These are phyloP conservation scores for Actinia tenebrosa DNA, from an alignment of 64 coral and sea anemone species.

Conservation along the genomic window DNA sequence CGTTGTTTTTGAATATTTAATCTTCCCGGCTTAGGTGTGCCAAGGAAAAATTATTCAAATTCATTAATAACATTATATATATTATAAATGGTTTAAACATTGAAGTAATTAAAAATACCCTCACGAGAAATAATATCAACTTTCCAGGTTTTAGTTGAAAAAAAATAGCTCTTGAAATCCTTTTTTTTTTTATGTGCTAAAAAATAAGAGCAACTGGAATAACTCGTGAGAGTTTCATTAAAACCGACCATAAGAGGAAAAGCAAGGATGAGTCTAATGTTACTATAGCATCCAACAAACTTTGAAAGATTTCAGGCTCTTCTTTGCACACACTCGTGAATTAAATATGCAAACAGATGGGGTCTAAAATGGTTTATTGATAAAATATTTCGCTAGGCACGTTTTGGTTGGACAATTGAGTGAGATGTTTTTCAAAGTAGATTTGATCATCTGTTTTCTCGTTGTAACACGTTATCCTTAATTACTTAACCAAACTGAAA, in stretches of 20 bases:
- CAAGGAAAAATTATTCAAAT: background rate
- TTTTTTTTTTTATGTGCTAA: too few relatives aligned
- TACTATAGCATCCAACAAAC: background rate
- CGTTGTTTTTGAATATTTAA: constrained; percentile 1
- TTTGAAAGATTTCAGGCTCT: background rate
- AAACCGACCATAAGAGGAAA: background rate
- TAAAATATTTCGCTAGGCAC: background rate
- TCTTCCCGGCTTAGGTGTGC: background rate
- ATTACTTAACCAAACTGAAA: background rate
- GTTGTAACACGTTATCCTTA: background rate
- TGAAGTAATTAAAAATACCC: background rate
- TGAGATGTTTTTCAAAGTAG: background rate
- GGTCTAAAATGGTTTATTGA: background rate
- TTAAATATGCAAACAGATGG: background rate
- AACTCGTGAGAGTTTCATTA: too few relatives aligned
- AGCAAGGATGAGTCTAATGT: background rate
- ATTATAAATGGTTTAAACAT: background rate
- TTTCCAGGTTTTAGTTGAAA: too few relatives aligned
- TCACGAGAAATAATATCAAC: background rate
- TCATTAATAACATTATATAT: background rate
- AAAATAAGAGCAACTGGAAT: too few relatives aligned
- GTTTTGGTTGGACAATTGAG: background rate
- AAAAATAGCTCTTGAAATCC: too few relatives aligned
- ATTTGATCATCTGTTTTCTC: background rate
- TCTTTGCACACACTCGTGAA: background rate